Evolutionary conservation across 2,797 vertebrate species (phyloP).

Genomic region (Sebastolobus alascanus): DNA sequence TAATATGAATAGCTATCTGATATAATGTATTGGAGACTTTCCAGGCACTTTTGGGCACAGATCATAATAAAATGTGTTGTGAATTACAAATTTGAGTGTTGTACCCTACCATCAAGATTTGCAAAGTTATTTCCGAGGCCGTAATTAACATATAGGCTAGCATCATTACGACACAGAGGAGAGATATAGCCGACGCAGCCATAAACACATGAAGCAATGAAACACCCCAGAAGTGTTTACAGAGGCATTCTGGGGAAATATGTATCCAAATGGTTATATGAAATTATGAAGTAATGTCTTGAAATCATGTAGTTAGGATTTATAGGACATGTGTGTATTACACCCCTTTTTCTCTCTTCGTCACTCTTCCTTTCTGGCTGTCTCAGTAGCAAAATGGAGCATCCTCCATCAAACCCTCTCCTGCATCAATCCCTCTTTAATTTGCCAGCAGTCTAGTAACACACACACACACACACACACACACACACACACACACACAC

Average conservation of each 20-base stretch:
- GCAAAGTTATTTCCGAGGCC: conserved; percentile 5
- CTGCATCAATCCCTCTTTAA: conserved; percentile 26
- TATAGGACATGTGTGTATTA: background rate
- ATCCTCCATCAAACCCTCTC: conserved; percentile 7
- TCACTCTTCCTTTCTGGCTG: conserved; percentile 1
- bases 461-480: background rate
- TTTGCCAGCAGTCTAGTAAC: conserved; percentile 13
- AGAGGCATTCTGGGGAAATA: background rate
- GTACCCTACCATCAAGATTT: conserved; percentile 22
- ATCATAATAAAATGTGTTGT: background rate
- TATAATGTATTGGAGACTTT: background rate
- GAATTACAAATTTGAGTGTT: background rate
- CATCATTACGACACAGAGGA: background rate
- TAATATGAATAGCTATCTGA: background rate
- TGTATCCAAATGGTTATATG: conserved; percentile 8
- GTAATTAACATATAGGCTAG: conserved; percentile 1
- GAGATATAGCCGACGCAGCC: background rate
- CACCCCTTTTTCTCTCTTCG: background rate
- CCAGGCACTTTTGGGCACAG: background rate
- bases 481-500: too few species aligned
- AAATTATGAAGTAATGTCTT: conserved; percentile 20
- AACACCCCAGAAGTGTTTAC: conserved; percentile 24
- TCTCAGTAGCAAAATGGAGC: conserved; percentile 15
- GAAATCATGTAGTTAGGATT: conserved; percentile 20
- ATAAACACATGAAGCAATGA: conserved; percentile 28